Evolutionary conservation across 2,888 invertebrate genomes (phyloP), one percentile per base, ranked within the genome.

Genomic region (Amphipoea lucens): DNA sequence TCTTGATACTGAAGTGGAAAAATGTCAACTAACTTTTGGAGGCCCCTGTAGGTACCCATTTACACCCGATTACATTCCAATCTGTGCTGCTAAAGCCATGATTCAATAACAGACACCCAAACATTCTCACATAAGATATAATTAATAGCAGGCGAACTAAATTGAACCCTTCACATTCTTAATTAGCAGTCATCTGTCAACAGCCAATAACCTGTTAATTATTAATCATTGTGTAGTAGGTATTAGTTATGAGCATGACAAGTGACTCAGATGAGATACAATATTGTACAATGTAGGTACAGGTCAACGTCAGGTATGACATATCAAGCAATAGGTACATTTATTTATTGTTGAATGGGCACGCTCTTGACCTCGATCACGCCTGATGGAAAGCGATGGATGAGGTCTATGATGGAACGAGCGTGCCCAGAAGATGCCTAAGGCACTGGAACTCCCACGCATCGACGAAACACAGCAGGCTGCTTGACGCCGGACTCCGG

Each of bases 171-270:
- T 81, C 78, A 78, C 45, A 70, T 81, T 62, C 60, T 60, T 70
- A 78, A 81, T 83, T 45, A 54, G 20, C 66, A 54, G 45, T 78
- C 23, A 67, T 83, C 79, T 81, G 70, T 83, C 66, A 54, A 78
- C 40, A 48, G 54, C 3, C 60, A 54, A 62, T 66, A 71, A 20
- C 4, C 70, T 7, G 42, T 20, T 67, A 48, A 83, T 71, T 83
- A 83, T 40, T 23, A 40, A 23, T 65, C n/a, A 60, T 40, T 65
- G 48, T 45, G 17, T 17, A 5, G 36, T 11, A 2, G n/a, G 40
- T 17, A 63, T 63, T 5, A 4, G 23, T 60, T 29, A 60, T 40
- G 17, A 70, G 20, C 23, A 40, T 57, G 62, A 82, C 45, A 82
- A 75, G 76, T 48, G n/a, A 71, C 11, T 71, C 11, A 6, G 57